Percentiles rank a stretch among this genome's conserved stretches.
Conservation (phyloP, 1,140 invertebrate genomes). For the Pseudomyrmex pallidus region DNA sequence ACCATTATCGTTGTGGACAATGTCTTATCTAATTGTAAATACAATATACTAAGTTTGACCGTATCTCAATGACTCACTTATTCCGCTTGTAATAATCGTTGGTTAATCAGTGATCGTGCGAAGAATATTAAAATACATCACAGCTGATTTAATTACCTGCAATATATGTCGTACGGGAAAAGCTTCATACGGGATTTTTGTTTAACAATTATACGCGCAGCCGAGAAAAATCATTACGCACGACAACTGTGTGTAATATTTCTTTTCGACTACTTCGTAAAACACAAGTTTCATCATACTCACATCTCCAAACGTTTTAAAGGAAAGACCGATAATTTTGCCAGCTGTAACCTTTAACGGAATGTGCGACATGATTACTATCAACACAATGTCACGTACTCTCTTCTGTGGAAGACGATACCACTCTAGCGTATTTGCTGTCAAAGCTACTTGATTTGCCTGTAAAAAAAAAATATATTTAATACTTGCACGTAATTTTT, state of each 20-base stretch:
- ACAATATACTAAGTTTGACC: too few relatives aligned
- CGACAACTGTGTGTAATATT: too few relatives aligned
- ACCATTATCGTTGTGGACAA: too few relatives aligned
- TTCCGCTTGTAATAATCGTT: not conserved
- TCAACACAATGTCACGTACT: conserved; percentile 62
- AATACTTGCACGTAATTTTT: not conserved
- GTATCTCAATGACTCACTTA: too few relatives aligned
- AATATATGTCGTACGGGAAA: not conserved
- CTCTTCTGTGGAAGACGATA: conserved; percentile 61
- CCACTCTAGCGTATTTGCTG: conserved; percentile 65
- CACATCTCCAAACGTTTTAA: conserved; percentile 69
- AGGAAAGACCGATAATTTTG: conserved; percentile 64
- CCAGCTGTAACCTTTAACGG: conserved; percentile 65
- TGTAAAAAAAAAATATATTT: not conserved
- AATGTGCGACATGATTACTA: conserved; percentile 66
- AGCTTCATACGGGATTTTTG: too few relatives aligned
- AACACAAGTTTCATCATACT: not conserved
- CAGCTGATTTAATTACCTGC: conserved; percentile 68
- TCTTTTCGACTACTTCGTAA: too few relatives aligned
- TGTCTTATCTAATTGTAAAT: too few relatives aligned
- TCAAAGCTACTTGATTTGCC: conserved; percentile 63
- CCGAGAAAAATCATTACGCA: too few relatives aligned
- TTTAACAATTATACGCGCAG: too few relatives aligned
- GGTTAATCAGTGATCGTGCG: conserved; percentile 12
- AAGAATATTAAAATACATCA: conserved; percentile 68